Evolutionary conservation across 2,888 invertebrate genomes (phyloP), one percentile per base, ranked within the genome.

Genomic region (Dasypogon diadema): DNA sequence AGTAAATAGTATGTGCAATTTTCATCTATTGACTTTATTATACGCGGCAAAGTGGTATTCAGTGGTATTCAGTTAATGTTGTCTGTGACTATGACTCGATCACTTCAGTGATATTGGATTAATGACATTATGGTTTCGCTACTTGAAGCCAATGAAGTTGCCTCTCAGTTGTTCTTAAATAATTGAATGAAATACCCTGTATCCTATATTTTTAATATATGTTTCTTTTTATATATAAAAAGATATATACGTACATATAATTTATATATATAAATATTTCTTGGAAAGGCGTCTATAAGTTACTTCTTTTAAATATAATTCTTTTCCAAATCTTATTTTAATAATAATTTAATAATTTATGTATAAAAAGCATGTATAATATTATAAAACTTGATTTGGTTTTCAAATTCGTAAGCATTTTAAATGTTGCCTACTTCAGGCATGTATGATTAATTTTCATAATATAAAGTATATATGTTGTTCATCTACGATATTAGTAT

Each of bases 141-240:
- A 42, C 8, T 46, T 46, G 24, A 65, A 46, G 48, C 24, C 46
- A 46, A 65, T 65, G 24, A 18, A 18, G 8, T 65, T 65, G 48
- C 24, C 65, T 65, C 48, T 37, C 22, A 65, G 24, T 65, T 75
- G 79, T 77, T 75, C 79, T 80, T 90, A 92, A 92, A 92, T 92
- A 93, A 93, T 92, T 92, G 93, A 92, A 93, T 93, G 93, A 92
- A 93, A 92, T 94, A 94, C 94, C 94, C 94, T 94, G 94, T 94
- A 93, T 93, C 93, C 93, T 93, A 93, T 84, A 82, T 83, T 78
- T 79, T 79, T 79, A 77, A 75, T 77, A 77, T 79, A 77, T 78
- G 74, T 72, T 78, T 30, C 34, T 14, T 34, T 70, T 70, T 74
- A 46, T 37, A 63, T 73, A 63, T 73, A 55, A 74, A 68, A 65